phyloP scores from a whole-genome alignment of 2,113 vertebrate species.

The Kryptolebias marmoratus region DNA sequence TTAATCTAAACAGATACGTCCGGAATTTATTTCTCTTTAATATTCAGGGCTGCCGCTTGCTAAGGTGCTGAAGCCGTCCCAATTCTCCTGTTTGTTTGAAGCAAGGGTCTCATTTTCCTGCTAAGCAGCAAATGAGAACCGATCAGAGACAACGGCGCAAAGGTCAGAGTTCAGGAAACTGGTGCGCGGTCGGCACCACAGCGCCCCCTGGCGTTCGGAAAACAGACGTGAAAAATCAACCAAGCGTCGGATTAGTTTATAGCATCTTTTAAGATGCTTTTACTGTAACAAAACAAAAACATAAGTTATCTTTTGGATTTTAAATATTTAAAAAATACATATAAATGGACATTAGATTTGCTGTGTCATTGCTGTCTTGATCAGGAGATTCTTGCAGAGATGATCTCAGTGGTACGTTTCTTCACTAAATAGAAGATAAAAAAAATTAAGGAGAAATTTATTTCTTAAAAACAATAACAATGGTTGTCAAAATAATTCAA shows the following conservation, averaged over 20 bases:
- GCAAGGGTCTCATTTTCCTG: constrained; percentile 31
- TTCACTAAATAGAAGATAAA: too few relatives aligned
- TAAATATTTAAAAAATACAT: too few relatives aligned
- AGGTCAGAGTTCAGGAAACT: constrained; percentile 52
- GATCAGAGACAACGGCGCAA: background rate
- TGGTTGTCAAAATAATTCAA: too few relatives aligned
- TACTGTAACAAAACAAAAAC: background rate
- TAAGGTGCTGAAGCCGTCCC: background rate
- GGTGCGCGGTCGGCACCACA: background rate
- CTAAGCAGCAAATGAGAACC: constrained; percentile 22
- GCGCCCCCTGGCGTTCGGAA: constrained; percentile 51
- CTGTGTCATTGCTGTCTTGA: background rate
- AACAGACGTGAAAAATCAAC: background rate
- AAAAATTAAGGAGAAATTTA: too few relatives aligned
- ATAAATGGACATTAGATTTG: too few relatives aligned
- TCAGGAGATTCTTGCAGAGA: background rate
- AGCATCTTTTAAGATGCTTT: background rate
- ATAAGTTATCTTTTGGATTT: background rate
- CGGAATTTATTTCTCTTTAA: background rate
- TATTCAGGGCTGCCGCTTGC: background rate
- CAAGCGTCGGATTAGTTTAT: too few relatives aligned
- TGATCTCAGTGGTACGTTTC: background rate
- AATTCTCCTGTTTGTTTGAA: background rate
- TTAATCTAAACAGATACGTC: constrained; percentile 6
- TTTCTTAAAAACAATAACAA: too few relatives aligned